These are phyloP conservation scores for Rallus limicola DNA, from an alignment of 2,113 vertebrate genomes.

Conservation along the genomic window DNA sequence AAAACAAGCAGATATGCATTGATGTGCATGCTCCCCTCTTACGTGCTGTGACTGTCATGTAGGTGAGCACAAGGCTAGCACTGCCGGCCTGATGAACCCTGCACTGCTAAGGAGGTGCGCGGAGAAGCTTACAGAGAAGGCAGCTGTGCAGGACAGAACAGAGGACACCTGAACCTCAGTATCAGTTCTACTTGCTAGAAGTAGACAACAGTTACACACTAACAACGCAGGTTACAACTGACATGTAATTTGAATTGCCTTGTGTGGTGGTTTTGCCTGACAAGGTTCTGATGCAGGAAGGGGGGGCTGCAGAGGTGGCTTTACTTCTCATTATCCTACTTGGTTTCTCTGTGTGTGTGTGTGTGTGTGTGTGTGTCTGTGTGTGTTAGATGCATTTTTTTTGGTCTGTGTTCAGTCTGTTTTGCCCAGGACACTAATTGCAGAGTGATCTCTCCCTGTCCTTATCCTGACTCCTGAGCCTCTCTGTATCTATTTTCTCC, in stretches of 20 bases:
- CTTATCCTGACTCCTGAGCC: too few species aligned
- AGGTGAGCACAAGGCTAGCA: not conserved
- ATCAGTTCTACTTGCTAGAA: not conserved
- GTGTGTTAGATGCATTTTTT: too few species aligned
- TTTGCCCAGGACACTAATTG: too few species aligned
- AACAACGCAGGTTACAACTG: not conserved
- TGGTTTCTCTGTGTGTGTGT: too few species aligned
- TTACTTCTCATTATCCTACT: too few species aligned
- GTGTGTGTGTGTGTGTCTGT: too few species aligned
- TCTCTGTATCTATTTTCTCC: too few species aligned
- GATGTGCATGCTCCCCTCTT: not conserved
- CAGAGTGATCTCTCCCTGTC: too few species aligned
- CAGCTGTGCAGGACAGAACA: not conserved
- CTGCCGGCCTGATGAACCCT: not conserved
- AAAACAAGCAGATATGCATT: not conserved
- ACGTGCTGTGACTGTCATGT: not conserved
- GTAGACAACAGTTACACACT: not conserved
- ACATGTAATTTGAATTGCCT: not conserved
- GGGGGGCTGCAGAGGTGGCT: too few species aligned
- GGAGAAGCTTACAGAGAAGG: not conserved
- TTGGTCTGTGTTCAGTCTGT: too few species aligned
- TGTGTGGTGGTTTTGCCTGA: too few species aligned
- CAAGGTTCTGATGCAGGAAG: too few species aligned
- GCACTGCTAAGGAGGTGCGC: fast-evolving
- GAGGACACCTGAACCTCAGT: fast-evolving